These are phyloP conservation scores for Brachypodius melanocephalos DNA, from an alignment of 2,113 vertebrate species.

Conservation along the genomic window DNA sequence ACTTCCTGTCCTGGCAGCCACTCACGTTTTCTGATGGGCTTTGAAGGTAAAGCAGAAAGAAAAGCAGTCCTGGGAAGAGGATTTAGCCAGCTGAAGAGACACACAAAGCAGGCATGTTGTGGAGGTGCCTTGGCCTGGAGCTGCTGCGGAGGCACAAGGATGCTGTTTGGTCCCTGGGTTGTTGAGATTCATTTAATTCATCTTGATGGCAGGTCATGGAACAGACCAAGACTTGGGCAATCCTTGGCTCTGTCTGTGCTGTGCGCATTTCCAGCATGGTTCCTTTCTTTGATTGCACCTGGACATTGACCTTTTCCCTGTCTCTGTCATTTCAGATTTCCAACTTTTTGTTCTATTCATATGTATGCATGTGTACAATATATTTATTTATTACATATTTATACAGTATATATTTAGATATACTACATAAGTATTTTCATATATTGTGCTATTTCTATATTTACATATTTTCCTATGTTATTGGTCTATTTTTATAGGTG, in stretches of 20 bases:
- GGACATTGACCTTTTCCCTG: not conserved
- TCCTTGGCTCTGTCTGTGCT: not conserved
- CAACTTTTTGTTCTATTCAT: not conserved
- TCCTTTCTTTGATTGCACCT: not conserved
- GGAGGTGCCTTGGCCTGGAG: not conserved
- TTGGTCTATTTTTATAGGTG: not conserved
- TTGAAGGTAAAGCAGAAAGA: not conserved
- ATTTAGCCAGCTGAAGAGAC: not conserved
- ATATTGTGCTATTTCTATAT: not conserved
- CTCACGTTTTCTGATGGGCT: not conserved
- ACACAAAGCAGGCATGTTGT: accelerated
- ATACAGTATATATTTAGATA: not conserved
- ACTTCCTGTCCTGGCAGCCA: not conserved
- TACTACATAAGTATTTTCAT: not conserved
- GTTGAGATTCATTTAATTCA: not conserved
- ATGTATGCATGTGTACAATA: not conserved
- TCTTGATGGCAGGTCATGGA: accelerated
- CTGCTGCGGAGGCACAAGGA: not conserved
- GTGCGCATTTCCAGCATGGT: not conserved
- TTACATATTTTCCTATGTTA: not conserved
- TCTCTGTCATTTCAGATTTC: not conserved
- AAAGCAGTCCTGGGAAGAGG: not conserved
- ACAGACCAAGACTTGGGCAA: not conserved
- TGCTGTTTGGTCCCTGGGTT: not conserved
- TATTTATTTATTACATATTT: not conserved